phyloP scores from a whole-genome alignment of 2,797 vertebrate genomes.

The Psittacula derbiana region DNA sequence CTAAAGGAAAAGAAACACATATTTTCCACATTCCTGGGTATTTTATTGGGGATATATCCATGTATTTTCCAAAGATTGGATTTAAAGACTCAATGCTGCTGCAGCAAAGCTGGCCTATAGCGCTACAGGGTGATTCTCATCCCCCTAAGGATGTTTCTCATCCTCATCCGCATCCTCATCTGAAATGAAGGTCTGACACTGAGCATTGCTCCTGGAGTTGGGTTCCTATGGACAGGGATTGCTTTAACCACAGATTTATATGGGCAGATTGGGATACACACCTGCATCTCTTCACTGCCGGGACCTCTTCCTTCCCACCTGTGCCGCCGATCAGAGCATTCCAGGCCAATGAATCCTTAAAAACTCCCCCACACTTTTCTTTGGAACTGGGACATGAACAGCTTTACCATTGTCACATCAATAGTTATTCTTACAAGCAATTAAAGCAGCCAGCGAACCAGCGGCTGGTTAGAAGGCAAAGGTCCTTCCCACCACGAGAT shows the following conservation, averaged over 20 bases:
- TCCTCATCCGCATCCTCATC: neutral
- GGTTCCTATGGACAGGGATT: neutral
- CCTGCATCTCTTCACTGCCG: neutral
- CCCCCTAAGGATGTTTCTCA: neutral
- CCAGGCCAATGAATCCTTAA: neutral
- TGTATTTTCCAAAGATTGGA: neutral
- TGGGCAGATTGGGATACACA: neutral
- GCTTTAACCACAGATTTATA: neutral
- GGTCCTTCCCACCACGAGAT: neutral
- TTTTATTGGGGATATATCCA: neutral
- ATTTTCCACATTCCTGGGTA: neutral
- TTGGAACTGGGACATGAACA: neutral
- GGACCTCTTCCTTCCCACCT: neutral
- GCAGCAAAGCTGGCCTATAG: neutral
- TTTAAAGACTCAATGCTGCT: neutral
- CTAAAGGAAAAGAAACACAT: neutral
- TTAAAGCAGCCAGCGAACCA: conserved; percentile 32
- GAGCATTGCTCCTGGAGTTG: neutral
- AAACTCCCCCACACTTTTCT: neutral
- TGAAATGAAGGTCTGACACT: neutral
- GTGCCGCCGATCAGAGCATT: neutral
- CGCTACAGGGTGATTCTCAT: neutral
- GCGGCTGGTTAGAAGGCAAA: conserved; percentile 2
- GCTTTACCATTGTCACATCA: neutral
- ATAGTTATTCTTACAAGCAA: neutral